Percentiles rank a stretch among this genome's conserved stretches.
phyloP scores from a whole-genome alignment of 2,113 vertebrate genomes.

The Albula goreensis region DNA sequence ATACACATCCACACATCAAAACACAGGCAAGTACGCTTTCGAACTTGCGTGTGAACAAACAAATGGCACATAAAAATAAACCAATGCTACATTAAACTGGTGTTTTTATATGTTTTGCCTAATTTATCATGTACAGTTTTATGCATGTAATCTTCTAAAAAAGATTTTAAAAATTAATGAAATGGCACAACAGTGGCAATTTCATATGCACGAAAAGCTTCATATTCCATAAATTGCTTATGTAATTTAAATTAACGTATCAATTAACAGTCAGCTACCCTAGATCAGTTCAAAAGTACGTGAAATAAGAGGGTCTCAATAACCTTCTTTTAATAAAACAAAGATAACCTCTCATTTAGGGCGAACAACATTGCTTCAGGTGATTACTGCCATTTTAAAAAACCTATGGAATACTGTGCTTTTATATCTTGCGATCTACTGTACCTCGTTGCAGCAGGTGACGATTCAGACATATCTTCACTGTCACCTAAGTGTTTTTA shows the following conservation, averaged over 20 bases:
- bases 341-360: background rate
- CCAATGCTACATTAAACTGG: constrained; percentile 55
- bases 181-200: constrained; percentile 33
- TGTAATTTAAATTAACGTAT: constrained; percentile 41
- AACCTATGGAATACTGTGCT: constrained; percentile 57
- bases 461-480: constrained; percentile 45
- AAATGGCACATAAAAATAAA: constrained; percentile 6
- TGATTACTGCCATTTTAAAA: constrained; percentile 63
- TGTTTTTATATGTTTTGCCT: constrained; percentile 46
- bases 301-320: constrained; percentile 24
- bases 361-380: constrained; percentile 44
- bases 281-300: constrained; percentile 45
- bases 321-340: background rate
- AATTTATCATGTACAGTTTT: background rate
- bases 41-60: constrained; percentile 12
- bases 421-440: constrained; percentile 58
- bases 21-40: background rate
- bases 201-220: constrained; percentile 35
- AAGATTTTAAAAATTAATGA: constrained; percentile 1
- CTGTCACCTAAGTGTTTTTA: background rate
- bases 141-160: background rate
- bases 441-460: constrained; percentile 51
- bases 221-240: constrained; percentile 37
- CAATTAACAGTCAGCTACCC: constrained; percentile 33
- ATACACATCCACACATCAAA: constrained; percentile 24